Base-by-base conservation (phyloP, 2,113 vertebrate species). In the Lagopus muta region DNA sequence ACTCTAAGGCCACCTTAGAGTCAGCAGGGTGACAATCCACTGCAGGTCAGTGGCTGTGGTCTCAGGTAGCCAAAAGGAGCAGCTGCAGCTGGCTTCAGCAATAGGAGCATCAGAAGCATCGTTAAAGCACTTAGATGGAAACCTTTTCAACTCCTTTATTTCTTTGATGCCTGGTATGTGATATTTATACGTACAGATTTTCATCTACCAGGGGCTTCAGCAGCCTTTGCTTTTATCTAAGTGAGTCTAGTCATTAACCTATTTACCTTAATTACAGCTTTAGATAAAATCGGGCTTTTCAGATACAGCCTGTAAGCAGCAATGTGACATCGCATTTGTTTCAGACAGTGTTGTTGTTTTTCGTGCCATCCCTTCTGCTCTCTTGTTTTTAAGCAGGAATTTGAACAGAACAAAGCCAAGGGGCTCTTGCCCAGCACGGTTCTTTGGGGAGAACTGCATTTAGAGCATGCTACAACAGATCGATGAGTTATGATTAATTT, bases 211-310 rank as follows among this genome's bases (percentile, higher is more conserved):
- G 58, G 52, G 57, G 78, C 73, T 92, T 74, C 34, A 34, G 67
- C 86, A 90, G 86, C 82, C 82, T 83, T 78, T 70, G 67, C 67
- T 89, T 90, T 83, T 82, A 74, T 83, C 82, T 73, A 18, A 70
- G 50, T 17, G 40, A 83, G 40, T 55, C 45, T 79, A 66, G 57
- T 71, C 67, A 83, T 79, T 89, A 94, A 83, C 43, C 73, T 70
- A 66, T 79, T 87, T 83, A 79, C 73, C 32, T 79, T 87, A 92
- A 83, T 94, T 86, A 75, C 52, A 71, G 86, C 90, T 92, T 65
- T 79, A 71, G 82, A 82, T 82, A 73, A 62, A 17, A 72, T n/a
- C 72, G 54, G 28, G 30, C 62, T 85, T 82, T 94, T 89, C 54
- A 65, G 78, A 21, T 94, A 30, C 22, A 27, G 38, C 57, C 38